phyloP scores from a whole-genome alignment of 1,140 invertebrate species.

The Drosophila nigromelanica region DNA sequence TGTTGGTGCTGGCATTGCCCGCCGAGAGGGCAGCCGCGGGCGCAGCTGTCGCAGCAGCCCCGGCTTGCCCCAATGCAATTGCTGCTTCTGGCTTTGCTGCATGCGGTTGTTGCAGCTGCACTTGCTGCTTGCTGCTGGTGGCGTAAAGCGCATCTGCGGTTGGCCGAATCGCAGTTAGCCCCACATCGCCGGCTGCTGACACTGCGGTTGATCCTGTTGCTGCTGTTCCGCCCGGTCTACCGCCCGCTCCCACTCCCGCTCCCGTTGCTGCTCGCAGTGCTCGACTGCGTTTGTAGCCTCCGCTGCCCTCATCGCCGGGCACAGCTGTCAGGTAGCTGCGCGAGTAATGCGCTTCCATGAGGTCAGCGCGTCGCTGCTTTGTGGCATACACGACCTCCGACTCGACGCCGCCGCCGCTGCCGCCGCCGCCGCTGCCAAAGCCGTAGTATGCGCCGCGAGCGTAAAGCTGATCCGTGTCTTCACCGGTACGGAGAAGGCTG shows the following conservation, averaged over 20 bases:
- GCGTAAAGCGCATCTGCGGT: conserved; percentile 59
- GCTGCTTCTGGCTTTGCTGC: conserved; percentile 26
- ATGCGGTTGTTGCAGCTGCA: conserved; percentile 13
- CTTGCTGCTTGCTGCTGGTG: conserved; percentile 65
- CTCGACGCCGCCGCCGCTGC: conserved; percentile 6
- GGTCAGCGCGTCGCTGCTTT: conserved; percentile 58
- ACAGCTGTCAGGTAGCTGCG: conserved; percentile 47
- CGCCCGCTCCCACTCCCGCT: no score
- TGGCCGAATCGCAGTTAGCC: conserved; percentile 51
- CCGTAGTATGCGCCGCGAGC: conserved; percentile 58
- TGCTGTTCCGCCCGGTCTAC: not conserved
- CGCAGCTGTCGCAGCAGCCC: conserved; percentile 14
- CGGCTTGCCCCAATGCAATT: not conserved
- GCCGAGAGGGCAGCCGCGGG: conserved; percentile 17
- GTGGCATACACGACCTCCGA: conserved; percentile 38
- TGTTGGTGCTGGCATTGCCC: conserved; percentile 50
- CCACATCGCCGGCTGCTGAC: conserved; percentile 40
- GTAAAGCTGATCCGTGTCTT: conserved; percentile 22
- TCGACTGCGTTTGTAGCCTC: conserved; percentile 21
- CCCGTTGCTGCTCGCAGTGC: conserved; percentile 27
- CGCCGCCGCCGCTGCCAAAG: conserved; percentile 47
- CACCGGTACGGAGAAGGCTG: conserved; percentile 1
- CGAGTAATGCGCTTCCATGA: conserved; percentile 67
- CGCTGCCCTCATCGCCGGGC: not conserved
- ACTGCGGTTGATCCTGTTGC: conserved; percentile 22